Evolutionary conservation across 2,888 invertebrate species (phyloP), one percentile per base, ranked within the genome.

Genomic region (Drosophila yooni): DNA sequence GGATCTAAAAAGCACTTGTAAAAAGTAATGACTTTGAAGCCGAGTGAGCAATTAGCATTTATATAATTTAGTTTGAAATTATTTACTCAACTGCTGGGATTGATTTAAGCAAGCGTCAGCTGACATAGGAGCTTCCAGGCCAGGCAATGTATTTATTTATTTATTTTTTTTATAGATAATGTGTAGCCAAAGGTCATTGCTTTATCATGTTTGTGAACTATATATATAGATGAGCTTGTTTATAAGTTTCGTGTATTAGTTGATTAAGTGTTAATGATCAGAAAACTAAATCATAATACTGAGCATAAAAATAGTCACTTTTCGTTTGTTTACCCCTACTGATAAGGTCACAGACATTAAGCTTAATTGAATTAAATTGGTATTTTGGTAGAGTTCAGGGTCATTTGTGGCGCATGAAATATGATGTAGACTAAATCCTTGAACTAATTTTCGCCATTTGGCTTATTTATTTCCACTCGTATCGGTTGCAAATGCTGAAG

Each of bases 391-490:
- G 43, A 57, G 68, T 66, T 68, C 68, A 68, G 43, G 66, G 66
- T 36, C 57, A 31, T 25, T 51, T 43, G 31, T 48, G 53, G 36
- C 31, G 13, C 7, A 40, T 48, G 46, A 51, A 38, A 31, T 31
- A 51, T 60, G 36, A 31, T 60, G 29, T 46, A 2, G 57, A 6
- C 29, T 10, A 43, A 46, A 46, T 46, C 38, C 58, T 67, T 59
- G 59, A 38, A 25, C 29, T 18, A 11, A 40, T 29, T 40, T 21
- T 27, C 11, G 6, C 10, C 11, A 13, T 61, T 51, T 56, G 40
- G 54, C 52, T 63, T 67, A 59, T 70, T 64, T 70, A 51, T 74
- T 76, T 71, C 66, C 63, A 71, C 76, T 74, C 73, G 56, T 56
- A 58, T 53, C 52, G 18, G 46, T 31, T 36, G 27, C 52, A 53